Conservation (phyloP, 2,888 invertebrate species). For the Anthrax anthrax region DNA sequence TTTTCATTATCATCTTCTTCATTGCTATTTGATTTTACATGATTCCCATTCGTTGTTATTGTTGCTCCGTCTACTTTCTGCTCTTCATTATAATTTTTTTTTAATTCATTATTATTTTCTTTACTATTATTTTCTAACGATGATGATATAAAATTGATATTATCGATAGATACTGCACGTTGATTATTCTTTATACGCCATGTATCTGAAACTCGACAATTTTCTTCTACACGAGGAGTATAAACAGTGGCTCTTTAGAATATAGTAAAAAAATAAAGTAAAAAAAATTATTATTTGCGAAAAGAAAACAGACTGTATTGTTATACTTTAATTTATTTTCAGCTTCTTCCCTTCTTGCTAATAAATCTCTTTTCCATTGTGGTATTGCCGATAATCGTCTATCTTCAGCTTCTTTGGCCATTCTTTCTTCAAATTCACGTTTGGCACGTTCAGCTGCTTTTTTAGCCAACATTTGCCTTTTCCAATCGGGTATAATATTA, state of each 20-base stretch:
- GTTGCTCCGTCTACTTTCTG: neutral
- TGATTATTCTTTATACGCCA: conserved; percentile 31
- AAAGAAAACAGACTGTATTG: no score
- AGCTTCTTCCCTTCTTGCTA: conserved; percentile 66
- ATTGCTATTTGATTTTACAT: conserved; percentile 11
- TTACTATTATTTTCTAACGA: conserved; percentile 20
- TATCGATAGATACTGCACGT: conserved; percentile 49
- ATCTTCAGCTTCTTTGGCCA: conserved; percentile 71
- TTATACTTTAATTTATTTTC: conserved; percentile 58
- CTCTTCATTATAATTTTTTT: neutral
- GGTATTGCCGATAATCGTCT: conserved; percentile 76
- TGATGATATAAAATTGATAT: conserved; percentile 37
- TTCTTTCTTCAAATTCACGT: conserved; percentile 75
- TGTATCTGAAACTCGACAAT: conserved; percentile 36
- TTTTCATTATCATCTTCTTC: conserved; percentile 46
- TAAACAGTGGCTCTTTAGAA: conserved; percentile 45
- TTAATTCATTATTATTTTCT: conserved; percentile 6
- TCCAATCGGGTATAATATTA: conserved; percentile 86
- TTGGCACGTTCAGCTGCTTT: conserved; percentile 88
- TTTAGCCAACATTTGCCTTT: conserved; percentile 86
- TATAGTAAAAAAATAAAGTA: neutral
- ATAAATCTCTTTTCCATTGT: conserved; percentile 83
- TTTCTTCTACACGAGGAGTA: conserved; percentile 53
- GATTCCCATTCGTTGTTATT: conserved; percentile 5
- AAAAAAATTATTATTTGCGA: no score